A percentile compares a stretch with the other conserved stretches of the same genome.
phyloP scores from a whole-genome alignment of 1,140 invertebrate genomes.

The Trachymyrmex septentrionalis region DNA sequence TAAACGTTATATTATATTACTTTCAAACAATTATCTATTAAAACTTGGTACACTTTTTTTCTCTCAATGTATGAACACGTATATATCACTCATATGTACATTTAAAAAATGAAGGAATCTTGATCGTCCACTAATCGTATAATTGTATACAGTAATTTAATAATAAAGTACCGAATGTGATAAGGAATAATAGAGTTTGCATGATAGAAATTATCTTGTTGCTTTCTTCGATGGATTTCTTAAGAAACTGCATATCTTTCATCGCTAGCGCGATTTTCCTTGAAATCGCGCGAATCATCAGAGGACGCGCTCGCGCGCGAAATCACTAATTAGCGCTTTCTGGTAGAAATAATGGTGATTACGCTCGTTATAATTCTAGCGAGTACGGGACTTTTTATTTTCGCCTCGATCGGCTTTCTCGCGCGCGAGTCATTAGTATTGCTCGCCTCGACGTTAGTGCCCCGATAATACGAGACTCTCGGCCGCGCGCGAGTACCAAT shows the following conservation, averaged over 20 bases:
- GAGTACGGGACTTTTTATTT: constrained; percentile 34
- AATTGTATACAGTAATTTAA: not conserved
- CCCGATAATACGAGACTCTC: constrained; percentile 41
- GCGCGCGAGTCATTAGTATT: constrained; percentile 53
- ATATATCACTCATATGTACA: not conserved
- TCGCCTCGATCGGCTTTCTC: constrained; percentile 19
- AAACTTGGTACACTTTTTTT: not conserved
- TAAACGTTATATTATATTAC: too few relatives aligned
- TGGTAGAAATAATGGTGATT: constrained; percentile 42
- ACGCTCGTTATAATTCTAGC: constrained; percentile 60
- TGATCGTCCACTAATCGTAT: not conserved
- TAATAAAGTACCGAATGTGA: not conserved
- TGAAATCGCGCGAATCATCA: constrained; percentile 26
- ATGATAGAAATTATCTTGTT: not conserved
- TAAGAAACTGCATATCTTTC: not conserved
- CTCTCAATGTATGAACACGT: not conserved
- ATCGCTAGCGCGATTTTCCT: constrained; percentile 24
- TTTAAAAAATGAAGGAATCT: not conserved
- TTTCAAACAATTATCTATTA: too few relatives aligned
- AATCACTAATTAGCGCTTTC: constrained; percentile 55
- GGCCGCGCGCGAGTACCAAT: constrained; percentile 51
- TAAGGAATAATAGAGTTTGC: not conserved
- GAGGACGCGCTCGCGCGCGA: constrained; percentile 27
- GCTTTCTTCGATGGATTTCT: not conserved
- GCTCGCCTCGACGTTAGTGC: constrained; percentile 14